Evolutionary conservation across 2,797 vertebrate genomes (phyloP).

Genomic region (Sarcoramphus papa): DNA sequence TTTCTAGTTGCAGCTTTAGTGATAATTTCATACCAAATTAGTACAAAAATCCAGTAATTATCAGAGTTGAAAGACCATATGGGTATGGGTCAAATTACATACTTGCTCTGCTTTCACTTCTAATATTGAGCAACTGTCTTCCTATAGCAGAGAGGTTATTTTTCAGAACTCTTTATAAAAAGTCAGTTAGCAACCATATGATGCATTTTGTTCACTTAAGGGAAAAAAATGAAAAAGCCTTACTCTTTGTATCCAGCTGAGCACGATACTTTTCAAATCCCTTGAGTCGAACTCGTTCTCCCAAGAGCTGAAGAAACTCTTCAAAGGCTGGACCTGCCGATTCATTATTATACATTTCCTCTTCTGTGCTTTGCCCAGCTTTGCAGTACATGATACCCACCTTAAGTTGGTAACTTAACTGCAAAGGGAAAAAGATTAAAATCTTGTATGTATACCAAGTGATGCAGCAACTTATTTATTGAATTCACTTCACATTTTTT

Average conservation of each 20-base stretch:
- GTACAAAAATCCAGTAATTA: not conserved
- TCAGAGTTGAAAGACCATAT: not conserved
- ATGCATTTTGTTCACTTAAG: not conserved
- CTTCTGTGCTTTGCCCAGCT: constrained; percentile 93
- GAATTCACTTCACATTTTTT: not conserved
- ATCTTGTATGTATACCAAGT: not conserved
- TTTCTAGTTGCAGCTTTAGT: not conserved
- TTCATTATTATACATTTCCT: constrained; percentile 99
- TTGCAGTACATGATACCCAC: constrained; percentile 97
- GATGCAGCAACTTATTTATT: not conserved
- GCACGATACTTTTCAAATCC: constrained; percentile 96
- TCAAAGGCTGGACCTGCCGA: constrained; percentile 89
- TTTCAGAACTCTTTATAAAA: not conserved
- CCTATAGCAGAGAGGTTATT: not conserved
- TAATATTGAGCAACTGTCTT: not conserved
- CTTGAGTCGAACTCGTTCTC: constrained; percentile 93
- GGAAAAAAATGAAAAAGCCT: constrained; percentile 13
- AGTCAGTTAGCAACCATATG: not conserved
- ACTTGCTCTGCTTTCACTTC: not conserved
- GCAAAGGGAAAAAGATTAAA: constrained; percentile 30
- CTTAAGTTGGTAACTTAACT: constrained; percentile 97
- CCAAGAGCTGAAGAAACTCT: constrained; percentile 95
- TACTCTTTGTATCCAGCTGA: constrained; percentile 96
- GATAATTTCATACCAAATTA: not conserved
- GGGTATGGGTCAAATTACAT: not conserved